phyloP scores from a whole-genome alignment of 2,113 vertebrate genomes.

The Microtus richardsoni region DNA sequence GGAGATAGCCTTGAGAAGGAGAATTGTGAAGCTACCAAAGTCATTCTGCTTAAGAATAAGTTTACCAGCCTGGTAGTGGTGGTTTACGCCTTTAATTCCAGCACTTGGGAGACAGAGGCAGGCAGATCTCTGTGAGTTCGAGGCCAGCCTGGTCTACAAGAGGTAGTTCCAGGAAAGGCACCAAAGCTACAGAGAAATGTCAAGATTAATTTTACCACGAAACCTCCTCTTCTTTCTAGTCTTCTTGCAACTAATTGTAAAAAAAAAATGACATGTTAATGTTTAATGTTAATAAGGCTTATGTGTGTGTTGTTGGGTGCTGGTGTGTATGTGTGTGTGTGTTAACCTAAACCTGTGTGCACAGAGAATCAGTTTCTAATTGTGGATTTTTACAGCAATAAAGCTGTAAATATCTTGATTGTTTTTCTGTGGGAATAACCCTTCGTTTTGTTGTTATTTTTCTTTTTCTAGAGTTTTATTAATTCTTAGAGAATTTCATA shows the following conservation, averaged over 20 bases:
- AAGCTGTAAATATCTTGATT: background rate
- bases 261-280: background rate
- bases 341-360: background rate
- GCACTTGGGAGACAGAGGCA: too few relatives aligned
- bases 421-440: background rate
- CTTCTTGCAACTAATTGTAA: background rate
- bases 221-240: background rate
- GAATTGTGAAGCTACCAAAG: background rate
- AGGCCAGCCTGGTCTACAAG: too few relatives aligned
- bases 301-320: background rate
- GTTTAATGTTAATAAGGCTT: background rate
- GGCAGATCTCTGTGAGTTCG: too few relatives aligned
- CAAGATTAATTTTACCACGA: background rate
- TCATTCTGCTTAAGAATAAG: background rate
- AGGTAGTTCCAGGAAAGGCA: too few relatives aligned
- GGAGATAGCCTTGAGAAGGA: background rate
- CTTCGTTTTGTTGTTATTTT: background rate
- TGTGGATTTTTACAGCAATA: accelerated
- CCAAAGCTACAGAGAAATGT: too few relatives aligned
- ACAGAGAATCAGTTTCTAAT: background rate
- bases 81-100: too few relatives aligned
- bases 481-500: background rate
- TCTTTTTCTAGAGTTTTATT: background rate
- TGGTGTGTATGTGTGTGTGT: background rate
- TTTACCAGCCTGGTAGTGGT: background rate